Evolutionary conservation across 1,140 invertebrate species (phyloP).

Genomic region (Anagrus nilaparvatae): DNA sequence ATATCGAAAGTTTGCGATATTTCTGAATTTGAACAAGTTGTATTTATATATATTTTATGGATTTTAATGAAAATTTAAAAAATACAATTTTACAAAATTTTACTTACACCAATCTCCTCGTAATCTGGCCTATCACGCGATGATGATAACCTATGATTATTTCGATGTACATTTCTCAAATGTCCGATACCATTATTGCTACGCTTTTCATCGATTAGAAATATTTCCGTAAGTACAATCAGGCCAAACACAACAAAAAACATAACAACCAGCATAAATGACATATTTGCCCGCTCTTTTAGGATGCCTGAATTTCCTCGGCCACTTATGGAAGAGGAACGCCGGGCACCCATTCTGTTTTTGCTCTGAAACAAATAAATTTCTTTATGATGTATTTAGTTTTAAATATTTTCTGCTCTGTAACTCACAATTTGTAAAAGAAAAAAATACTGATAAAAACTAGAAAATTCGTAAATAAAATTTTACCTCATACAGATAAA

Average conservation of each 20-base stretch:
- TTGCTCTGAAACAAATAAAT: slow-evolving; percentile 16
- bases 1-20: too few species aligned
- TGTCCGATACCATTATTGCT: slow-evolving; percentile 34
- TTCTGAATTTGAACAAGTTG: too few species aligned
- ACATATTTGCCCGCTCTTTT: slow-evolving; percentile 69
- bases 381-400: not conserved
- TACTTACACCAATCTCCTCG: slow-evolving; percentile 39
- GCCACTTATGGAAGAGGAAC: slow-evolving; percentile 22
- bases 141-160: slow-evolving; percentile 31
- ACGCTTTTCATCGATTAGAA: slow-evolving; percentile 58
- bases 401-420: not conserved
- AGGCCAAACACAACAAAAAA: slow-evolving; percentile 80
- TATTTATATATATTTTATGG: too few species aligned
- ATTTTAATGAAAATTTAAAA: too few species aligned
- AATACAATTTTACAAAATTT: too few species aligned
- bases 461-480: not conserved
- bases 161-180: slow-evolving; percentile 39
- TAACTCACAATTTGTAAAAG: not conserved
- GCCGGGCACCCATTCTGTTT: slow-evolving; percentile 31
- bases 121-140: slow-evolving; percentile 40
- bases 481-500: not conserved
- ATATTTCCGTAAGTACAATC: slow-evolving; percentile 73
- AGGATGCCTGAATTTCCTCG: slow-evolving; percentile 42
- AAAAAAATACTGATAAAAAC: not conserved
- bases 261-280: slow-evolving; percentile 79